Base-by-base conservation (phyloP, 2,888 invertebrate species). In the Cerceris ruficornis region DNA sequence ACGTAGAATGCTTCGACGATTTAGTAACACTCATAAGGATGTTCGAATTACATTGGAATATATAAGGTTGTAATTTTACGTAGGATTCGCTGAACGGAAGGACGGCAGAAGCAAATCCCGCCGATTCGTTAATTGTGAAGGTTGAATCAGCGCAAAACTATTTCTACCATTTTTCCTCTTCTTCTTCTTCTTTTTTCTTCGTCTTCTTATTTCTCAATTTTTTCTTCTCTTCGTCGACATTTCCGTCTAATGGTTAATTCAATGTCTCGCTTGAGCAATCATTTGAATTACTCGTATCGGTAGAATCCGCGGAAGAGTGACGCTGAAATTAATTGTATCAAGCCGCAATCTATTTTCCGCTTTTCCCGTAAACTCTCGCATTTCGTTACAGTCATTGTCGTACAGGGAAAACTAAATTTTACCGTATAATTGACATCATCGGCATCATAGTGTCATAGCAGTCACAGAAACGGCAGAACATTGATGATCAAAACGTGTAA, bases 51-150 rank as follows among this genome's bases (percentile, higher is more conserved):
- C 43, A 28, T 17, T 71, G 50, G 71, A 59, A 17, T 55, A 66
- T 17, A 8, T 60, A 55, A 46, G 17, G 62, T 61, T 64, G 75
- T 28, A 73, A 76, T 74, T 69, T 76, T 64, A 41, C 59, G 42
- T 80, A 83, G 83, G 75, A 83, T 72, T 81, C 74, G 72, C 71
- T 70, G 70, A 73, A 75, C 70, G 76, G 76, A 79, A 83, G 83
- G 83, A 83, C 79, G 83, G 83, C 62, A 83, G 79, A 80, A 77
- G 76, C 76, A 76, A 79, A 79, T 80, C 74, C 75, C 66, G 64
- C 75, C 83, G 72, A 79, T 79, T 72, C 66, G 57, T 74, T 49
- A 67, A 76, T 65, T 60, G 66, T 57, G 66, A 60, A 64, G 57
- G 69, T 77, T 57, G 58, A 78, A 80, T 74, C 71, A 43, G 65